phyloP scores from a whole-genome alignment of 2,113 vertebrate species.

The Colaptes auratus region DNA sequence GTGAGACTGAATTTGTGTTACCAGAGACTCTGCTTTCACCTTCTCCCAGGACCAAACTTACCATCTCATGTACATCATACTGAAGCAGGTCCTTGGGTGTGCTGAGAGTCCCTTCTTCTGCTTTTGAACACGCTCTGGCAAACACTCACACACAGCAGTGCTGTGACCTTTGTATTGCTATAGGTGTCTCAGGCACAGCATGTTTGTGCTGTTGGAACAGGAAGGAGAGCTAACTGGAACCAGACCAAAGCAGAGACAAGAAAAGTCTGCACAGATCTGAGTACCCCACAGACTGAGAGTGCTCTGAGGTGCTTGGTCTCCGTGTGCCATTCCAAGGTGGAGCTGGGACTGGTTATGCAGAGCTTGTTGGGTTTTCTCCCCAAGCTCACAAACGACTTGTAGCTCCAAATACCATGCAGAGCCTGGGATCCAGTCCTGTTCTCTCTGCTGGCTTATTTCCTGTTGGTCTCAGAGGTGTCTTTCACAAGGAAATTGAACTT shows the following conservation, averaged over 20 bases:
- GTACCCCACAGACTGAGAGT: not conserved
- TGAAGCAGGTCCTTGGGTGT: not conserved
- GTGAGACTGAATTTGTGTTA: not conserved
- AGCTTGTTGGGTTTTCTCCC: not conserved
- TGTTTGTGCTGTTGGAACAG: not conserved
- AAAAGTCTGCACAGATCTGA: not conserved
- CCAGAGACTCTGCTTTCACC: not conserved
- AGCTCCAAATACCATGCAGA: not conserved
- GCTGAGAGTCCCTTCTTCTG: not conserved
- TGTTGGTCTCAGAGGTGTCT: not conserved
- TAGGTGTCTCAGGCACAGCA: not conserved
- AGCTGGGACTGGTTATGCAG: not conserved
- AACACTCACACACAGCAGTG: not conserved
- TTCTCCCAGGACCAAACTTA: not conserved
- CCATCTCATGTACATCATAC: not conserved
- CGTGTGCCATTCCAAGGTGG: not conserved
- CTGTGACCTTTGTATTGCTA: conserved; percentile 45
- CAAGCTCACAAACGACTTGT: not conserved
- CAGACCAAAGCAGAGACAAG: not conserved
- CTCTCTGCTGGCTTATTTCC: not conserved
- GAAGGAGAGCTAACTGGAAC: conserved; percentile 7
- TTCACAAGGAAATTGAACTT: not conserved
- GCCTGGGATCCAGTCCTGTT: not conserved
- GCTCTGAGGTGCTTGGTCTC: not conserved
- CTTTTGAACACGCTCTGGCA: not conserved